These are phyloP conservation scores for Drosophila tristis DNA, from an alignment of 1,140 invertebrate genomes.

Conservation along the genomic window DNA sequence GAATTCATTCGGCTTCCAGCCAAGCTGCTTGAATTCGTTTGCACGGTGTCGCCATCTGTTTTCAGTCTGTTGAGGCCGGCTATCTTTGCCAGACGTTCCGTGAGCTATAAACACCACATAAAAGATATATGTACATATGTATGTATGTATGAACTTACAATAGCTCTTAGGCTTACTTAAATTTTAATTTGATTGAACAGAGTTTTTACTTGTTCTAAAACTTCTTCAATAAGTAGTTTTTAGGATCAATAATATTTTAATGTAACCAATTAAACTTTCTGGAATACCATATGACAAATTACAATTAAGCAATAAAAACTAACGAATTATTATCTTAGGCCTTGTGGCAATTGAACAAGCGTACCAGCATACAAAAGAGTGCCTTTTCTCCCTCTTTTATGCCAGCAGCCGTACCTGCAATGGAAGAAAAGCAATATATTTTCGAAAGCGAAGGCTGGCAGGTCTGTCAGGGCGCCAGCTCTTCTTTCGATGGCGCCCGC, in stretches of 20 bases:
- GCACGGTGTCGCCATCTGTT: constrained; percentile 44
- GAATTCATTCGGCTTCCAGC: constrained; percentile 76
- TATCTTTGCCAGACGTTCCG: constrained; percentile 77
- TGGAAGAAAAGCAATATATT: constrained; percentile 41
- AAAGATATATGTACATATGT: not conserved
- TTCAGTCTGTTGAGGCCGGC: constrained; percentile 69
- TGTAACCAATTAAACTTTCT: constrained; percentile 49
- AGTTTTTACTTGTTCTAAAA: no score
- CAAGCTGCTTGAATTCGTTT: constrained; percentile 52
- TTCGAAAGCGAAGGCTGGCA: constrained; percentile 22
- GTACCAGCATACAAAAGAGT: not conserved
- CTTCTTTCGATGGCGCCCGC: constrained; percentile 7
- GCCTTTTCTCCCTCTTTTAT: not conserved
- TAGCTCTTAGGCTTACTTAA: no score
- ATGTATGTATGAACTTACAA: no score
- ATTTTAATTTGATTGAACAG: no score
- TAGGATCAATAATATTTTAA: constrained; percentile 11
- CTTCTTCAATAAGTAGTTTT: constrained; percentile 1
- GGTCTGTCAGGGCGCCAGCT: constrained; percentile 11
- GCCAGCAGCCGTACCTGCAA: constrained; percentile 11
- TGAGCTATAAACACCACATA: constrained; percentile 50
- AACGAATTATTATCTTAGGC: constrained; percentile 50
- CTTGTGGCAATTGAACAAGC: constrained; percentile 33
- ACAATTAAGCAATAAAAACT: constrained; percentile 69
- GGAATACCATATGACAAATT: constrained; percentile 43